Conservation (phyloP, 2,888 invertebrate species). For the Lasioglossum vierecki region DNA sequence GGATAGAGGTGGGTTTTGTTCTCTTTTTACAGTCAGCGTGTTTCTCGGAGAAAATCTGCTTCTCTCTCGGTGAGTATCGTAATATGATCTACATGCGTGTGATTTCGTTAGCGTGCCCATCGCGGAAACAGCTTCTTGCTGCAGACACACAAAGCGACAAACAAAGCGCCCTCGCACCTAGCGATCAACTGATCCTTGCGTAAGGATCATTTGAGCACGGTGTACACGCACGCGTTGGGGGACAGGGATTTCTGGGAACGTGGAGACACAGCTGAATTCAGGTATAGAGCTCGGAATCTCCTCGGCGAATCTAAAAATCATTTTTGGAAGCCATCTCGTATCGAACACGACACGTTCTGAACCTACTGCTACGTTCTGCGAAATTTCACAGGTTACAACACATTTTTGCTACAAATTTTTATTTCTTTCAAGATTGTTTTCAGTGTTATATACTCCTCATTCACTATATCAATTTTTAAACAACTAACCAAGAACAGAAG, state of each 20-base stretch:
- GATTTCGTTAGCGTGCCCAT: constrained; percentile 42
- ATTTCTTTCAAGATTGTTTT: background rate
- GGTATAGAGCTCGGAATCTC: background rate
- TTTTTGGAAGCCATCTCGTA: background rate
- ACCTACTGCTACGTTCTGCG: fast-evolving
- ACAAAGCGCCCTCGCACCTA: constrained; percentile 56
- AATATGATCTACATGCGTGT: constrained; percentile 54
- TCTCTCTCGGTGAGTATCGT: constrained; percentile 8
- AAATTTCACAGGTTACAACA: background rate
- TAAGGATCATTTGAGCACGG: background rate
- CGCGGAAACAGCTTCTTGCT: constrained; percentile 29
- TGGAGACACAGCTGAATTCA: constrained; percentile 34
- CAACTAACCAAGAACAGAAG: background rate
- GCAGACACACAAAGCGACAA: constrained; percentile 64
- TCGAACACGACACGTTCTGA: background rate
- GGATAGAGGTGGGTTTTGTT: background rate
- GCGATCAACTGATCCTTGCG: background rate
- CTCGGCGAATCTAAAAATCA: background rate
- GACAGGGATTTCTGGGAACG: background rate
- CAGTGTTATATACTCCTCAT: background rate
- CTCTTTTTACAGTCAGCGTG: background rate
- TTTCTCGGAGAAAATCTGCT: background rate
- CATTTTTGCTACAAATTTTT: background rate
- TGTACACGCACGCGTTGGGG: constrained; percentile 30
- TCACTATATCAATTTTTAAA: background rate